Evolutionary conservation across 2,113 vertebrate genomes (phyloP), one percentile per base, ranked within the genome.

Genomic region (Phylloscopus trochiloides): DNA sequence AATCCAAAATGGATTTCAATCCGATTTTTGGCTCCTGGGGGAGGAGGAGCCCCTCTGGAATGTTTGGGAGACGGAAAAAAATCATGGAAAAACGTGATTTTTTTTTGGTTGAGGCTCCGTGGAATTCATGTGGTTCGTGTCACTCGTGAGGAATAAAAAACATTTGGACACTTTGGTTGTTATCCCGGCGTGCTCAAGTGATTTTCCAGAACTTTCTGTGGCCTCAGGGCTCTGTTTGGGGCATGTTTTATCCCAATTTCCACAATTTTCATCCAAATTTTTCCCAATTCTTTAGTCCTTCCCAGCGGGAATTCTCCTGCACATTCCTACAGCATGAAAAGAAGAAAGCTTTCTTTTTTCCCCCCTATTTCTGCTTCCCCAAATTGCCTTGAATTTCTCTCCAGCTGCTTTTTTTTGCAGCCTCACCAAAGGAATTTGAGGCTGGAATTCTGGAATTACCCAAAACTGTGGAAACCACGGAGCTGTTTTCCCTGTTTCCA

Each of bases 101-200:
- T 77, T 76, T 92, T 54, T 31, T 12, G 78, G 66, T 36, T 3
- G 9, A 47, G 81, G 93, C 91, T 89, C 83, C 77, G 13, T 87
- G 22, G 74, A 84, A 71, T 93, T 36, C 29, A 12, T 18, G 34
- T 92, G 96, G 84, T 93, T 78, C 24, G n/a, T 96, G 87, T 96
- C 91, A 84, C n/a, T 81, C 75, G 92, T 94, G 95, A 94, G 95
- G 91, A 98, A 98, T 98, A 98, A 98, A 98, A 98, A 48, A 7
- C 72, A 63, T 94, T 68, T 96, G 61, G 86, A 92, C 92, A 93
- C 90, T 94, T 78, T 38, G 40, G n/a, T 67, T 31, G 55, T 42
- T 62, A 13, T 75, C 65, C 61, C 52, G 24, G 61, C 10, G 65
- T 7, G 61, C 62, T 67, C 25, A 0, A 11, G 0, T 22, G 75